These are phyloP conservation scores for Stenodema calcarata DNA, from an alignment of 2,888 invertebrate genomes.

Conservation along the genomic window DNA sequence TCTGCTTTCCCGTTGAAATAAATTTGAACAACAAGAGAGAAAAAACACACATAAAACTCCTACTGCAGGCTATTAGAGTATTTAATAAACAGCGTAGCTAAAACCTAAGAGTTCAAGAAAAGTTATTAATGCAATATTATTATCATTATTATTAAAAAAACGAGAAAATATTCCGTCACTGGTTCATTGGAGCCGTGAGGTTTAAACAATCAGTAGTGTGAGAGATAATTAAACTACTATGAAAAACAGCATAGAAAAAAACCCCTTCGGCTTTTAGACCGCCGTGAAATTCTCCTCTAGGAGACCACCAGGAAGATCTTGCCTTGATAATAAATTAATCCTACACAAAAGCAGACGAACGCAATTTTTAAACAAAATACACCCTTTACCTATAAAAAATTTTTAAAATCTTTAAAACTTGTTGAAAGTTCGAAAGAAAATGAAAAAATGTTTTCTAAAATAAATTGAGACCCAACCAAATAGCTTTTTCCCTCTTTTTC, in stretches of 20 bases:
- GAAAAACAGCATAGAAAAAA: constrained; percentile 47
- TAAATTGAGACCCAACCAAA: constrained; percentile 4
- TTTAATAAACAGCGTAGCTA: constrained; percentile 50
- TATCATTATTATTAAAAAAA: constrained; percentile 50
- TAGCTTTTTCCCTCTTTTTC: neutral
- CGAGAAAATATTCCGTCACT: constrained; percentile 45
- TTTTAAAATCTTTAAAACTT: neutral
- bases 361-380: neutral
- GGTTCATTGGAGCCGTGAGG: constrained; percentile 50
- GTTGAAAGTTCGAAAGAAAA: neutral
- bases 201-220: constrained; percentile 53
- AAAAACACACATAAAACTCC: constrained; percentile 29
- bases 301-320: constrained; percentile 54
- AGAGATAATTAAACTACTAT: constrained; percentile 47
- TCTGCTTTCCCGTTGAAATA: constrained; percentile 52
- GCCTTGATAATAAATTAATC: constrained; percentile 17
- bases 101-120: constrained; percentile 52
- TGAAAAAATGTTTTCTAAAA: neutral
- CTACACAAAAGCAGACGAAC: constrained; percentile 1
- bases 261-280: constrained; percentile 54
- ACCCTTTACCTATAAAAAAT: neutral
- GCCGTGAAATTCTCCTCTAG: constrained; percentile 41
- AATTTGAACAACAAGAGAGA: constrained; percentile 1
- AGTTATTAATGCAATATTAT: constrained; percentile 53
- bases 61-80: constrained; percentile 46